Conservation (phyloP, 2,888 invertebrate genomes). For the Stenurella melanura region DNA sequence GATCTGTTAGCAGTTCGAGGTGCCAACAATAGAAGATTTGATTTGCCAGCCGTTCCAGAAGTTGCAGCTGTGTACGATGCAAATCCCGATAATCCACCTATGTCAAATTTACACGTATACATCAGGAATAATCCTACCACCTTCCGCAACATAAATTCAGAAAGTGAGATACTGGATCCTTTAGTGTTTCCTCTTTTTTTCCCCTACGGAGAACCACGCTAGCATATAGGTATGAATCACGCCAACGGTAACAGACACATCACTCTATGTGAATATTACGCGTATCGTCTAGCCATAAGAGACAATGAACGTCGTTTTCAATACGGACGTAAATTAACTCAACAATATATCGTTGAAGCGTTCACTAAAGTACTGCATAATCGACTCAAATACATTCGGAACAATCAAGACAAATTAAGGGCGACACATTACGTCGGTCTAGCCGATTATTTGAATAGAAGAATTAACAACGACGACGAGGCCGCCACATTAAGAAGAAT, state of each 20-base stretch:
- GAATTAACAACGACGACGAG: constrained; percentile 9
- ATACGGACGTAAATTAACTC: constrained; percentile 39
- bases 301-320: constrained; percentile 36
- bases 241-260: neutral
- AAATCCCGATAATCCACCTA: neutral
- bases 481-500: constrained; percentile 22
- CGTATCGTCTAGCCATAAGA: constrained; percentile 29
- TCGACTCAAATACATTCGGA: constrained; percentile 7
- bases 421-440: neutral
- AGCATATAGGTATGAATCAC: neutral
- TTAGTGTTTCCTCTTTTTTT: neutral
- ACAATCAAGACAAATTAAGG: constrained; percentile 29
- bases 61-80: neutral
- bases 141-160: too few species aligned
- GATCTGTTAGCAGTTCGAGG: neutral
- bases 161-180: neutral
- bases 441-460: neutral
- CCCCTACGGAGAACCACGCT: neutral
- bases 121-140: too few species aligned
- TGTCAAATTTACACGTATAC: neutral
- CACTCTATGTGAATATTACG: constrained; percentile 37
- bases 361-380: constrained; percentile 16
- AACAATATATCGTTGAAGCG: constrained; percentile 46
- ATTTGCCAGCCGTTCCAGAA: neutral
- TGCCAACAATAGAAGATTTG: neutral